Conservation (phyloP, 2,797 vertebrate genomes). For the Sandelia bainsii region DNA sequence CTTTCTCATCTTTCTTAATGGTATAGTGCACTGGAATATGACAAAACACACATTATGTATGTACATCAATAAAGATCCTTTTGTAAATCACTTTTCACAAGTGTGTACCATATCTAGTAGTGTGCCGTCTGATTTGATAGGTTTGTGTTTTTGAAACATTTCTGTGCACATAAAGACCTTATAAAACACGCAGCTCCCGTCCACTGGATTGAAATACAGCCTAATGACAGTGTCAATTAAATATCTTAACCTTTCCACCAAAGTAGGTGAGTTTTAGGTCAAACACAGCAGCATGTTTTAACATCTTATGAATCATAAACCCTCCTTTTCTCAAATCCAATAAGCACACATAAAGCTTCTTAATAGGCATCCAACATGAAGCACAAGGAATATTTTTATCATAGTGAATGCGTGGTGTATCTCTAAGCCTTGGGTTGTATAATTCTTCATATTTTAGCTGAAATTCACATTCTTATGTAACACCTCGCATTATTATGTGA, state of each 20-base stretch:
- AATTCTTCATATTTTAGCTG: slow-evolving; percentile 18
- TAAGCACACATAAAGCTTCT: neutral
- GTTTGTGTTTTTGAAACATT: neutral
- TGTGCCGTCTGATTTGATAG: slow-evolving; percentile 12
- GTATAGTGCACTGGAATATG: neutral
- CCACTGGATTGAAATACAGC: slow-evolving; percentile 10
- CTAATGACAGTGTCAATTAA: neutral
- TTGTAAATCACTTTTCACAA: too few species aligned
- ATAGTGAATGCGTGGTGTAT: slow-evolving; percentile 1
- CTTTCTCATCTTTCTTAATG: neutral
- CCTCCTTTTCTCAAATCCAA: slow-evolving; percentile 1
- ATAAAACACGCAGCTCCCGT: neutral
- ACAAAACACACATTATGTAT: slow-evolving; percentile 1
- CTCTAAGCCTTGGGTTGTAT: neutral
- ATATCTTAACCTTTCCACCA: neutral
- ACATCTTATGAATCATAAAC: slow-evolving; percentile 19
- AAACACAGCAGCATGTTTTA: neutral
- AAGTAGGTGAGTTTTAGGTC: slow-evolving; percentile 8
- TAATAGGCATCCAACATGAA: slow-evolving; percentile 2
- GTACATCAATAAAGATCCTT: neutral
- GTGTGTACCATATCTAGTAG: too few species aligned
- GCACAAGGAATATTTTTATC: neutral
- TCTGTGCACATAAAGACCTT: neutral
- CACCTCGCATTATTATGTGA: slow-evolving; percentile 1
- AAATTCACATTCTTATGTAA: slow-evolving; percentile 13